A percentile compares a stretch with the other conserved stretches of the same genome.
phyloP scores from a whole-genome alignment of 2,888 invertebrate species.

The Aphidoletes aphidimyza region DNA sequence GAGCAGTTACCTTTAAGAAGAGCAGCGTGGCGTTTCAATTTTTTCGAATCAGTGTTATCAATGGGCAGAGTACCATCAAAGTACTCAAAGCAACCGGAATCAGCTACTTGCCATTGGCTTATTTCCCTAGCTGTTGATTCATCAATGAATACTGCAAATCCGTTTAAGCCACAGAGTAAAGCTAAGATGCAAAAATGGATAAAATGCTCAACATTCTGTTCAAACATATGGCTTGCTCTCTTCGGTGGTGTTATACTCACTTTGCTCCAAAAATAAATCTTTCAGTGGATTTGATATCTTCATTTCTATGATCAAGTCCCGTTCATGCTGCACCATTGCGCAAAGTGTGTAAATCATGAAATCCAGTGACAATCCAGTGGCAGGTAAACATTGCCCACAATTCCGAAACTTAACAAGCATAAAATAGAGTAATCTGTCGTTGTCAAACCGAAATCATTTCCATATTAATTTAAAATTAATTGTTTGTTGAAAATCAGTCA shows the following conservation, averaged over 20 bases:
- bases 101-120: constrained; percentile 3
- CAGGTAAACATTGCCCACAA: constrained; percentile 14
- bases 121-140: background rate
- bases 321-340: background rate
- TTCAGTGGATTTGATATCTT: constrained; percentile 9
- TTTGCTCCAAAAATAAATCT: constrained; percentile 54
- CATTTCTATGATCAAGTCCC: constrained; percentile 9
- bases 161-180: constrained; percentile 30
- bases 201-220: background rate
- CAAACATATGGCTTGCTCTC: background rate
- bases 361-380: background rate
- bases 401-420: background rate
- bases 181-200: background rate
- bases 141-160: constrained; percentile 48
- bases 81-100: constrained; percentile 47
- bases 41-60: background rate
- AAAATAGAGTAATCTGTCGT: constrained; percentile 51
- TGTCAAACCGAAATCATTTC: constrained; percentile 1
- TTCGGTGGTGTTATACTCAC: background rate
- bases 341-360: constrained; percentile 29
- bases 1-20: constrained; percentile 42
- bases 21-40: background rate
- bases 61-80: background rate
- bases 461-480: background rate
- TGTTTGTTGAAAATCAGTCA: background rate